A percentile compares a stretch with the other conserved stretches of the same genome.
Evolutionary conservation across 2,888 invertebrate species (phyloP).

Genomic region (Drosophila paucipuncta): DNA sequence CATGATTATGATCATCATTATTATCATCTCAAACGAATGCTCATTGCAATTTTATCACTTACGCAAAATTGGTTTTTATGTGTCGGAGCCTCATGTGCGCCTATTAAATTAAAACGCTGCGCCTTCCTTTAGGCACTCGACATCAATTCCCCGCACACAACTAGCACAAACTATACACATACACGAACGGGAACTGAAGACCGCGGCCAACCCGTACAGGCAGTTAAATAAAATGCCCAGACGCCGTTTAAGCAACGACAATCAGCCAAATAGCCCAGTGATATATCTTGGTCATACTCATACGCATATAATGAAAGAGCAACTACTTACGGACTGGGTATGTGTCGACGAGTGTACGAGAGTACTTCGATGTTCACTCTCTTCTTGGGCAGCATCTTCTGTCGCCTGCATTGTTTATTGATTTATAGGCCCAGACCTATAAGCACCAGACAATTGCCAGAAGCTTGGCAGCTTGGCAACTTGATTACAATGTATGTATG

Average conservation of each 20-base stretch:
- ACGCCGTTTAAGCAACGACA: slow-evolving; percentile 74
- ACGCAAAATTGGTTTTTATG: slow-evolving; percentile 80
- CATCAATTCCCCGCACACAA: slow-evolving; percentile 52
- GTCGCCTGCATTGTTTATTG: slow-evolving; percentile 69
- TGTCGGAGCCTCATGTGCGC: slow-evolving; percentile 66
- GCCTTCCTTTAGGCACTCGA: slow-evolving; percentile 55
- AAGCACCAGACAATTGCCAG: slow-evolving; percentile 11
- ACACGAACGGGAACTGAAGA: background rate
- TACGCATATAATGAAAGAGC: slow-evolving; percentile 43
- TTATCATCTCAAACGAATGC: slow-evolving; percentile 49
- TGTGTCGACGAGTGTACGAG: background rate
- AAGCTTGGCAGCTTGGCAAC: slow-evolving; percentile 29
- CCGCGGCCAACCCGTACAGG: slow-evolving; percentile 13
- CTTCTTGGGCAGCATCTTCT: slow-evolving; percentile 29
- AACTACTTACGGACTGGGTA: slow-evolving; percentile 38
- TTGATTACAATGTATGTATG: slow-evolving; percentile 58
- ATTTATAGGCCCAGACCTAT: slow-evolving; percentile 62
- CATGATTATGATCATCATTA: slow-evolving; percentile 31
- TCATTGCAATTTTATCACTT: slow-evolving; percentile 81
- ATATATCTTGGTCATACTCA: slow-evolving; percentile 51
- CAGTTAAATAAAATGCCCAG: slow-evolving; percentile 73
- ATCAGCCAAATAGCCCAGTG: slow-evolving; percentile 73
- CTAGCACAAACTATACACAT: slow-evolving; percentile 23
- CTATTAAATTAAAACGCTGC: slow-evolving; percentile 75
- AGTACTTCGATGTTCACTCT: slow-evolving; percentile 15